Conservation (phyloP, 2,113 vertebrate genomes). For the Grus americana region DNA sequence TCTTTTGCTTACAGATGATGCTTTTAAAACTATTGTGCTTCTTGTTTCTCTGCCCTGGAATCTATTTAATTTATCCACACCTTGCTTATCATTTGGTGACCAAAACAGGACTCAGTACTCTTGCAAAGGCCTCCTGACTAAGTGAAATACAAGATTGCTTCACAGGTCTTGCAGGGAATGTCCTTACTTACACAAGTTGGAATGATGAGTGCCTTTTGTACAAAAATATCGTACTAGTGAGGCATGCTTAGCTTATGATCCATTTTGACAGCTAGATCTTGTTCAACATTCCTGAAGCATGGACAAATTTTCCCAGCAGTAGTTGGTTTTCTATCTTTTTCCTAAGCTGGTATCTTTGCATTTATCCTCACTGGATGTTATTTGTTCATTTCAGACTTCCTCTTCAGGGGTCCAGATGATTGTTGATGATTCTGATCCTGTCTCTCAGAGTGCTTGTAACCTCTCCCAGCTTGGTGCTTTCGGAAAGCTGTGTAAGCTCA, state of each 20-base stretch:
- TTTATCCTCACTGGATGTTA: neutral
- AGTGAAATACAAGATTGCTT: neutral
- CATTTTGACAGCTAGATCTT: neutral
- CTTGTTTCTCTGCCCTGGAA: neutral
- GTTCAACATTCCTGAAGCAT: neutral
- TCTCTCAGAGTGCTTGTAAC: neutral
- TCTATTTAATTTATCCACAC: neutral
- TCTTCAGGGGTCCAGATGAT: neutral
- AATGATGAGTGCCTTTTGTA: neutral
- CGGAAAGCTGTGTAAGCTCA: neutral
- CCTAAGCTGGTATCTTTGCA: neutral
- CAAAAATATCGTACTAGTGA: neutral
- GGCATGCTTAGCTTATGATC: neutral
- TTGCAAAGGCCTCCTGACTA: neutral
- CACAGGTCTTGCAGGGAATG: neutral
- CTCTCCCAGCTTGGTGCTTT: neutral
- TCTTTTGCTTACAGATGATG: neutral
- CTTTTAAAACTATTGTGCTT: neutral
- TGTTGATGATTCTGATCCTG: neutral
- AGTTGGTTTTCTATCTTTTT: neutral
- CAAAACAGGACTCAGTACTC: accelerated
- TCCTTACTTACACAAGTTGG: neutral
- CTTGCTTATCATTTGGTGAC: neutral
- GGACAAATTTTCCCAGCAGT: neutral
- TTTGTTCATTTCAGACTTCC: neutral